Evolutionary conservation across 1,140 invertebrate species (phyloP), one percentile per base, ranked within the genome.

Genomic region (Drosophila bipectinata): DNA sequence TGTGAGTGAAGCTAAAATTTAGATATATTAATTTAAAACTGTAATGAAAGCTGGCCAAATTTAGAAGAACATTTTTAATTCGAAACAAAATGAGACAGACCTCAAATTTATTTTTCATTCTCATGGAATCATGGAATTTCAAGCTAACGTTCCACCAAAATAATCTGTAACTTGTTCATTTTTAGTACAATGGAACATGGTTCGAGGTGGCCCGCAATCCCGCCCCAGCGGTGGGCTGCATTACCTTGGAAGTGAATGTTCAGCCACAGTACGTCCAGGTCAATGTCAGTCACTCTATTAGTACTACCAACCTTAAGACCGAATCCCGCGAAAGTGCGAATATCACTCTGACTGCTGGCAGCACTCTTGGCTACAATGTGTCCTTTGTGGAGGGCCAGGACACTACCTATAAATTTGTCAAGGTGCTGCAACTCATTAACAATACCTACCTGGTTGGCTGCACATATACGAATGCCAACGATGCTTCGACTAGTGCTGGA

Each of bases 171-270:
- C 7, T 44, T 15, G 1, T 8, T 15, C 7, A 6, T 44, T 8
- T 44, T 12, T 47, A 88, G 83, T 58, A 71, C 6, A 1, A 15
- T n/a, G 76, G 72, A 3, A 21, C 0, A 1, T 88, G 83, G 83
- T 2, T 30, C 7, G 79, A 88, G 55, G 12, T 88, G 14, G 68
- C 68, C 1, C 83, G 83, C 34, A 66, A 79, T 52, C 83, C 83
- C 0, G 15, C 47, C 1, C 28, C 37, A 0, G 15, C 24, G 14
- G 52, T 47, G 7, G 10, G 58, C 21, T 88, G 83, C 63, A 37
- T 72, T 30, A 10, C 37, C 2, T 6, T 79, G 4, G 8, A 5
- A 2, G 32, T 49, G 1, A 15, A 6, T 0, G 0, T 71, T 6
- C 12, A 71, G 57, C 8, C 5, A 83, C 18, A 3, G 10, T 37